Evolutionary conservation across 1,140 invertebrate species (phyloP).

Genomic region (Uloborus diversus): DNA sequence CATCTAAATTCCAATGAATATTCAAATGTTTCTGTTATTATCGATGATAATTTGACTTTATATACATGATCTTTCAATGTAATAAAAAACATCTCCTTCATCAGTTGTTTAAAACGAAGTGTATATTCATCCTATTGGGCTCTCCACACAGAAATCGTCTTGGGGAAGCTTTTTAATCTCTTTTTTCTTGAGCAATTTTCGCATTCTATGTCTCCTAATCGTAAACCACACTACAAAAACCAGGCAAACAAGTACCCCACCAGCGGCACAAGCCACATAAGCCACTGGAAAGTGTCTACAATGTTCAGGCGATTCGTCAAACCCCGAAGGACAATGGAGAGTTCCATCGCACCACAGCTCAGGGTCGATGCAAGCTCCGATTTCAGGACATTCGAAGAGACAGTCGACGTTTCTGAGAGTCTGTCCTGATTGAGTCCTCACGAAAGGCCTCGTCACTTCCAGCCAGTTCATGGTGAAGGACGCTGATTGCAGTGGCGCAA

Average conservation of each 20-base stretch:
- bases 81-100: no score
- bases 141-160: constrained; percentile 41
- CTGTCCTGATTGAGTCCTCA: constrained; percentile 65
- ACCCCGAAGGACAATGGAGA: constrained; percentile 84
- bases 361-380: constrained; percentile 86
- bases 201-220: neutral
- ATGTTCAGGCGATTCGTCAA: constrained; percentile 81
- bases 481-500: constrained; percentile 72
- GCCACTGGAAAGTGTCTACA: constrained; percentile 63
- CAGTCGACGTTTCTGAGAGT: constrained; percentile 71
- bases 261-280: constrained; percentile 44
- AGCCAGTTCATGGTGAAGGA: constrained; percentile 83
- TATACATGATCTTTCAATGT: no score
- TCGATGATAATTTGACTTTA: no score
- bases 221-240: constrained; percentile 29
- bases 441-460: constrained; percentile 73
- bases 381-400: constrained; percentile 80
- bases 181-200: constrained; percentile 24
- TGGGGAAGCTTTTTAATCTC: constrained; percentile 13
- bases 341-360: constrained; percentile 88
- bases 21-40: no score
- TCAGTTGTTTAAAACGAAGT: neutral
- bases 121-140: constrained; percentile 29
- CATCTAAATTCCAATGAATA: no score
- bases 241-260: constrained; percentile 1